Conservation (phyloP, 2,888 invertebrate species). For the Lacanobia wlatinum region DNA sequence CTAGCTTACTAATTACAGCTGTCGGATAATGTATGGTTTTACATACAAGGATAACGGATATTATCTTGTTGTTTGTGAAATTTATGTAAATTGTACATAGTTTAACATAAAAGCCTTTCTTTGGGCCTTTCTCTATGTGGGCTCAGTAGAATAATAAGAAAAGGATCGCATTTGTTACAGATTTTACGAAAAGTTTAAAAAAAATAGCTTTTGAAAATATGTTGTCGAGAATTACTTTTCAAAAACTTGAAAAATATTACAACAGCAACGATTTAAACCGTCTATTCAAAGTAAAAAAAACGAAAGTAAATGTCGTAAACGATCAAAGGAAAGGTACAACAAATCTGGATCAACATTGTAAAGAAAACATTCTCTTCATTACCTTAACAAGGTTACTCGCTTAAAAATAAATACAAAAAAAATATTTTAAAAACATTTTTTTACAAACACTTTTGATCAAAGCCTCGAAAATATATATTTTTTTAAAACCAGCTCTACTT, state of each 20-base stretch:
- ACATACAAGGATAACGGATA: background rate
- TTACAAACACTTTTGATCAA: conserved; percentile 4
- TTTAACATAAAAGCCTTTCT: background rate
- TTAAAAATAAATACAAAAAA: background rate
- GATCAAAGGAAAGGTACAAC: background rate
- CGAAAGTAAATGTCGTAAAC: background rate
- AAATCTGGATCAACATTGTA: background rate
- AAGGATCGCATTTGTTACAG: too few species aligned
- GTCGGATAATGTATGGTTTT: conserved; percentile 16
- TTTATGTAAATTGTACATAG: background rate
- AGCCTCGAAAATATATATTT: background rate
- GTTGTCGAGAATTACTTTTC: background rate
- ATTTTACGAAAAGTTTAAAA: too few species aligned
- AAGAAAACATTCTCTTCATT: conserved; percentile 23
- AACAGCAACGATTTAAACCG: background rate
- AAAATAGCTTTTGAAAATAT: background rate
- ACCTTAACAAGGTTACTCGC: background rate
- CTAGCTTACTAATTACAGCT: conserved; percentile 36
- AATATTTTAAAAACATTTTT: background rate
- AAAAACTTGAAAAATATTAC: background rate
- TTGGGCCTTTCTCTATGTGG: background rate
- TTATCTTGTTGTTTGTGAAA: conserved; percentile 18
- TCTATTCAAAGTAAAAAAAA: background rate
- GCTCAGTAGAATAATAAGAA: background rate
- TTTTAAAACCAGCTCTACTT: background rate